Evolutionary conservation across 2,888 invertebrate genomes (phyloP).

Genomic region (Schizotus pectinicornis): DNA sequence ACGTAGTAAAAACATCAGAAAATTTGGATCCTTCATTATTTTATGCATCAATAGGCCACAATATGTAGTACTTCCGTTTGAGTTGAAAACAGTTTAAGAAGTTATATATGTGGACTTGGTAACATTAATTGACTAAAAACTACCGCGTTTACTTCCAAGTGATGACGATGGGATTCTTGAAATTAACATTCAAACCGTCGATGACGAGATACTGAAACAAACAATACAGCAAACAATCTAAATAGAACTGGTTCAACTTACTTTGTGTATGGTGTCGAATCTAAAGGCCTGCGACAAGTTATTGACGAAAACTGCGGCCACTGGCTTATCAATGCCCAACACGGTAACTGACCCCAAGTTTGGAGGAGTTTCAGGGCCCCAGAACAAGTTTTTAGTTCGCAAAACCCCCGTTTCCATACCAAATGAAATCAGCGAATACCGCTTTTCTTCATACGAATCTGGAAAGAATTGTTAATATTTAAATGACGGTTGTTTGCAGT

Average conservation of each 20-base stretch:
- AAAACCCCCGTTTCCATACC: constrained; percentile 46
- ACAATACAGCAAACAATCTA: not conserved
- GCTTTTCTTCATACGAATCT: constrained; percentile 67
- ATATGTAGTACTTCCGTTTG: not conserved
- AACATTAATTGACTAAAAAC: not conserved
- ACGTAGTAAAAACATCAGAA: not conserved
- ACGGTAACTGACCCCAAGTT: constrained; percentile 53
- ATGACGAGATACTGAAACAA: constrained; percentile 51
- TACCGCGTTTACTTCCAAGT: constrained; percentile 51
- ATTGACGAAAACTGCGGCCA: constrained; percentile 52
- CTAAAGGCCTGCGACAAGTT: constrained; percentile 47
- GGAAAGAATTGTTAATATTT: constrained; percentile 40
- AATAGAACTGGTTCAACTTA: constrained; percentile 31
- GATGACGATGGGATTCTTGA: constrained; percentile 47
- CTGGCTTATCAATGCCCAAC: constrained; percentile 49
- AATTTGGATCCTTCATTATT: not conserved
- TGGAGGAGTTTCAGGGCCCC: constrained; percentile 51
- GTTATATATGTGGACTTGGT: not conserved
- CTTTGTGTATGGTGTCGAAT: constrained; percentile 54
- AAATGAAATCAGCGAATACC: constrained; percentile 65
- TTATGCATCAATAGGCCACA: not conserved
- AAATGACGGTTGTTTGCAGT: constrained; percentile 6
- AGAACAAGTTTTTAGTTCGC: constrained; percentile 44
- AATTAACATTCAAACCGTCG: constrained; percentile 48
- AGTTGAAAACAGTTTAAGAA: not conserved